A percentile compares a stretch with the other conserved stretches of the same genome.
Evolutionary conservation across 2,797 vertebrate genomes (phyloP).

Genomic region (Trematomus bernacchii): DNA sequence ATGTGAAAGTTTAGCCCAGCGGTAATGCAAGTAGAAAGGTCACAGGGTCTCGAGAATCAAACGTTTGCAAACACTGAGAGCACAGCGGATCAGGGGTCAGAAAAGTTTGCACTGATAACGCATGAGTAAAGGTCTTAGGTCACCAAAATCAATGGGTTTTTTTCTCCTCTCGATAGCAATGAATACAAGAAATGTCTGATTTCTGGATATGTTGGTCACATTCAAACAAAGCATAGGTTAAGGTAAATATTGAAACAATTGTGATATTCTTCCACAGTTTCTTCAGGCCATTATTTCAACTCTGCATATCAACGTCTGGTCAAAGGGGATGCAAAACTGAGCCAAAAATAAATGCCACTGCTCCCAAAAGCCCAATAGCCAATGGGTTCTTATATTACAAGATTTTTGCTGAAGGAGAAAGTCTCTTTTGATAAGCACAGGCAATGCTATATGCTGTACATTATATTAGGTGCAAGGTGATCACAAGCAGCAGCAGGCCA

Average conservation of each 20-base stretch:
- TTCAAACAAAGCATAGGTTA: slow-evolving; percentile 8
- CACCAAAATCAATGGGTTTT: slow-evolving; percentile 46
- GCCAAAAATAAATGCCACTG: too few species aligned
- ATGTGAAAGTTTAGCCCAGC: slow-evolving; percentile 21
- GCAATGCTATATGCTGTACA: background rate
- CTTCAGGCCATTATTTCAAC: slow-evolving; percentile 3
- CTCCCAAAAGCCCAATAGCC: too few species aligned
- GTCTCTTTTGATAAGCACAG: background rate
- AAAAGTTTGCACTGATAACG: slow-evolving; percentile 29
- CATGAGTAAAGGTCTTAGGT: slow-evolving; percentile 56
- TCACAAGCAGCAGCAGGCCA: too few species aligned
- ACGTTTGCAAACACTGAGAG: slow-evolving; percentile 9
- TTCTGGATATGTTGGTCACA: slow-evolving; percentile 11
- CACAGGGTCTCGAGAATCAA: slow-evolving; percentile 51
- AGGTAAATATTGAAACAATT: slow-evolving; percentile 11
- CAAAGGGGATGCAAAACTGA: too few species aligned
- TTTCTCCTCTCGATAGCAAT: slow-evolving; percentile 14
- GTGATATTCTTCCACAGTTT: background rate
- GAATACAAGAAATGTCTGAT: slow-evolving; percentile 12
- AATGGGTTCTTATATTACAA: too few species aligned
- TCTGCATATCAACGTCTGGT: background rate
- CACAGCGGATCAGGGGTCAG: slow-evolving; percentile 8
- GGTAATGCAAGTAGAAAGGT: slow-evolving; percentile 47
- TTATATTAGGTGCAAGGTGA: background rate
- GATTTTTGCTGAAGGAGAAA: too few species aligned